Percentiles rank a stretch among this genome's conserved stretches.
These are phyloP conservation scores for Emydocephalus ijimae DNA, from an alignment of 2,113 vertebrate species.

Conservation along the genomic window DNA sequence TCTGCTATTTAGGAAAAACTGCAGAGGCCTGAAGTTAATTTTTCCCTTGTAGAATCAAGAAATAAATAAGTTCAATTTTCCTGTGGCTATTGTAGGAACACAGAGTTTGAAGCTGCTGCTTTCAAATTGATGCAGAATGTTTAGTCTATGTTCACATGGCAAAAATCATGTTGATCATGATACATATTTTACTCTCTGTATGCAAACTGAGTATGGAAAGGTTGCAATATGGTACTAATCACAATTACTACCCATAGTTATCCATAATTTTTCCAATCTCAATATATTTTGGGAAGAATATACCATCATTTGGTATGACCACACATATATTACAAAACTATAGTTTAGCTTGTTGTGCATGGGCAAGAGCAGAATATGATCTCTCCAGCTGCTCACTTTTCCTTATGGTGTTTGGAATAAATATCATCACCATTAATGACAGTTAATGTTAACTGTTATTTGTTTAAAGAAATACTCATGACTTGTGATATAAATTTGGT, in stretches of 20 bases:
- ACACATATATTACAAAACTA: neutral
- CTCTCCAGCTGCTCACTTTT: neutral
- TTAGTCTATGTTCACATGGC: neutral
- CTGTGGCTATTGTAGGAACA: neutral
- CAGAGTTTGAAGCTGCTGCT: neutral
- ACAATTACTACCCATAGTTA: neutral
- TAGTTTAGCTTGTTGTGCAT: neutral
- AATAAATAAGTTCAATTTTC: neutral
- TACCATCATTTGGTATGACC: neutral
- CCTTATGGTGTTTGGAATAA: neutral
- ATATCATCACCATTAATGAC: neutral
- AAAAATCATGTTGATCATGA: neutral
- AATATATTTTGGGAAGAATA: neutral
- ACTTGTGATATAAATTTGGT: neutral
- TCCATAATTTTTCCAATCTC: neutral
- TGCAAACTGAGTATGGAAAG: neutral
- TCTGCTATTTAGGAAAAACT: neutral
- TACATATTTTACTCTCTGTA: neutral
- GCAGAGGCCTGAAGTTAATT: neutral
- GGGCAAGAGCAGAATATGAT: neutral
- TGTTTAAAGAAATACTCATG: neutral
- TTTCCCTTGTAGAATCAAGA: neutral
- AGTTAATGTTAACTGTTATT: neutral
- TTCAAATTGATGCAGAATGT: neutral
- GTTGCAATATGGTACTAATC: neutral